Base-by-base conservation (phyloP, 92 coral and sea anemone genomes). In the Zoanthus gigantus region DNA sequence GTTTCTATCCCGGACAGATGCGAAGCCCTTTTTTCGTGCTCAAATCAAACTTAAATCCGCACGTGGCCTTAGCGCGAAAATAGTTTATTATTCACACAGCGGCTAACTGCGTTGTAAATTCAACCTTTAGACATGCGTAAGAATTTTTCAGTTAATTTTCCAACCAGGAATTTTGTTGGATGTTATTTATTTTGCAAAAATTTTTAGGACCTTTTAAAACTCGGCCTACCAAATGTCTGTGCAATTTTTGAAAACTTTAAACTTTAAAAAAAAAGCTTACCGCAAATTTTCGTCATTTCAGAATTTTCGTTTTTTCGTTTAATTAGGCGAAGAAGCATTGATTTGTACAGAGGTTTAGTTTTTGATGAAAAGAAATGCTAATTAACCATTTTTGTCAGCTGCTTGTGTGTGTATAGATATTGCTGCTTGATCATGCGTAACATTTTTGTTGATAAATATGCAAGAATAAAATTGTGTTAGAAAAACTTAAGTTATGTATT, bases 301-400 rank as follows among this genome's bases (percentile, higher is more conserved):
- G 15, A 46, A 17, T 66, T 81, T 81, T 65, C 75, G 74, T 81
- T 81, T 81, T 45, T 81, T 81, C 63, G 29, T 9, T 81, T 81
- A 45, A 81, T 81, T 61, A 81, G 63, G 0, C 46, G 61, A 66
- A 53, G 71, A 81, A 30, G 85, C 76, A 60, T 81, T 81, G 45
- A 46, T 81, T 66, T 81, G 84, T 79, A 81, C 75, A 81, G 85
- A 47, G 85, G 66, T 66, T 81, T 81, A 45, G 75, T 81, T 47
- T 81, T 81, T 81, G 47, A 45, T 81, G 85, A 81, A 81, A 81
- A 30, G 74, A 81, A 71, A 81, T 81, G 85, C 85, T 65, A 81
- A 81, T 81, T 66, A 66, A 48, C 6, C 31, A 42, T 17, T 78
- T 80, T 81, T 81, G 53, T 81, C 63, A 66, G 85, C 85, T 81